These are phyloP conservation scores for Carlito syrichta DNA, from an alignment of 2,113 vertebrate species.

Conservation along the genomic window DNA sequence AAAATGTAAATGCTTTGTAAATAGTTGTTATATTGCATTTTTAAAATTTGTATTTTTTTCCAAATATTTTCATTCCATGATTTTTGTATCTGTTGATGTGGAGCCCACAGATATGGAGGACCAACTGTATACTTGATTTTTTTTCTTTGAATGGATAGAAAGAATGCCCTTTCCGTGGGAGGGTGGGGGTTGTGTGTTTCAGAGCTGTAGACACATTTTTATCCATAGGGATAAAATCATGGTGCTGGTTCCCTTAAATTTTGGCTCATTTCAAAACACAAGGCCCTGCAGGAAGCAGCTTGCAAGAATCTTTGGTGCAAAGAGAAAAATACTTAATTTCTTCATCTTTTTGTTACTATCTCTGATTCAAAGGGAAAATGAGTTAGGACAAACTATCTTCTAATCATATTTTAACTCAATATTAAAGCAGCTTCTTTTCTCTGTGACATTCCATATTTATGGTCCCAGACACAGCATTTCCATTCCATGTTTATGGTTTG, in stretches of 20 bases:
- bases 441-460: background rate
- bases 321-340: background rate
- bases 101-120: background rate
- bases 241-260: background rate
- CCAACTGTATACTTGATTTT: background rate
- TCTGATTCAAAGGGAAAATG: slow-evolving; percentile 21
- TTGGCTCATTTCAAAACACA: background rate
- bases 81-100: background rate
- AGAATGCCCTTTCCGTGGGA: background rate
- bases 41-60: background rate
- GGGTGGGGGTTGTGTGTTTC: background rate
- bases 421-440: background rate
- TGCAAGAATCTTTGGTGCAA: background rate
- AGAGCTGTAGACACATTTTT: background rate
- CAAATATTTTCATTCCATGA: background rate
- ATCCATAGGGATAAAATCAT: background rate
- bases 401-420: background rate
- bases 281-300: background rate
- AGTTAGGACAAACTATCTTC: slow-evolving; percentile 7
- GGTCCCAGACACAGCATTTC: background rate
- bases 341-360: slow-evolving; percentile 1
- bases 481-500: slow-evolving; percentile 39
- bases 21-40: background rate
- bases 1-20: background rate
- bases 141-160: background rate